Conservation (phyloP, 2,113 vertebrate species). For the Phocoena sinus region DNA sequence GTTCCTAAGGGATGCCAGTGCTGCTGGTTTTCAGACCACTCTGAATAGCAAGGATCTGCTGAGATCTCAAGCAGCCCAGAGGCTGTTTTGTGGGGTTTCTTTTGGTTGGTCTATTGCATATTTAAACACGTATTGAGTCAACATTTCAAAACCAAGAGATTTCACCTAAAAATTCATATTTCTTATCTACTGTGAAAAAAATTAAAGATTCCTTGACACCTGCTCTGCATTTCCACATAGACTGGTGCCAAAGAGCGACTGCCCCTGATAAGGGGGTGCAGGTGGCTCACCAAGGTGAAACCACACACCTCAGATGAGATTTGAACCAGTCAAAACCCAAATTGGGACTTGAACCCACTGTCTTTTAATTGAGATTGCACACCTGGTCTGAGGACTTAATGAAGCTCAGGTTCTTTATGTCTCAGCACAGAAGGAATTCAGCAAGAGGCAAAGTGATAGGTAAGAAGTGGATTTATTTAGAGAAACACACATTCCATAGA, state of each 20-base stretch:
- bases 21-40: not conserved
- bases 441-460: not conserved
- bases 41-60: not conserved
- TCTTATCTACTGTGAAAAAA: not conserved
- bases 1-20: not conserved
- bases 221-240: not conserved
- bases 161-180: not conserved
- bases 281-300: not conserved
- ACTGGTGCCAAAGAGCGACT: not conserved
- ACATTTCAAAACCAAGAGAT: not conserved
- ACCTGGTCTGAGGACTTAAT: not conserved
- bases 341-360: not conserved
- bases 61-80: not conserved
- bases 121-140: not conserved
- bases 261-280: rapidly evolving
- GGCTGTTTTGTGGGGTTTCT: not conserved
- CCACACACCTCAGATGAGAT: not conserved
- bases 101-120: not conserved
- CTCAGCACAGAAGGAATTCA: not conserved
- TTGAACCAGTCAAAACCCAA: not conserved
- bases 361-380: not conserved
- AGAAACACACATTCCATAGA: not conserved
- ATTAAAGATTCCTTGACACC: not conserved
- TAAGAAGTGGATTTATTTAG: not conserved
- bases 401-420: not conserved